Evolutionary conservation across 2,113 vertebrate genomes (phyloP).

Genomic region (Microtus ochrogaster): DNA sequence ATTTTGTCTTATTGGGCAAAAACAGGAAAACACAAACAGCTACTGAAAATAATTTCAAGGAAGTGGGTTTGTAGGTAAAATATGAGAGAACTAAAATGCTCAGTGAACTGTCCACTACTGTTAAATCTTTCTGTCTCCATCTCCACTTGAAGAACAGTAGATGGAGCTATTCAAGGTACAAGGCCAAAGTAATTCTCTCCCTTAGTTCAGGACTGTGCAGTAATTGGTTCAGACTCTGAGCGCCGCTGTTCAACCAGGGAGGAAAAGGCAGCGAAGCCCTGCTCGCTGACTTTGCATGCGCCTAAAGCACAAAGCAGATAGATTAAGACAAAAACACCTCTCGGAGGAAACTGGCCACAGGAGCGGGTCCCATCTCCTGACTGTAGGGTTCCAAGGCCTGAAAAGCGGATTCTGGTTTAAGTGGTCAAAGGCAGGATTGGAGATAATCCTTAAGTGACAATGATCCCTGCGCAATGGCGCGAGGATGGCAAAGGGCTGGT

Average conservation of each 20-base stretch:
- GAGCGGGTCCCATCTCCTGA: background rate
- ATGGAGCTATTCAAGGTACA: conserved; percentile 72
- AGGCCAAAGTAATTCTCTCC: conserved; percentile 55
- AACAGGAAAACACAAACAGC: background rate
- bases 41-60: conserved; percentile 57
- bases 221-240: conserved; percentile 86
- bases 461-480: conserved; percentile 10
- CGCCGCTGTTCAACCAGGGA: conserved; percentile 89
- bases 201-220: conserved; percentile 77
- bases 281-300: background rate
- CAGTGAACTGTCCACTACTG: background rate
- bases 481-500: conserved; percentile 18
- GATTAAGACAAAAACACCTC: background rate
- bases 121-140: background rate
- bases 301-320: conserved; percentile 51
- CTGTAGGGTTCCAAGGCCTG: background rate
- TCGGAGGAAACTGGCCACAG: background rate
- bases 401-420: background rate
- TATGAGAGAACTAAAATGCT: conserved; percentile 31
- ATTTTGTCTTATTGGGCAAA: background rate
- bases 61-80: background rate
- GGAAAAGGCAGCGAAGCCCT: conserved; percentile 25
- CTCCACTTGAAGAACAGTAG: conserved; percentile 69
- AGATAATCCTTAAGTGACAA: conserved; percentile 53
- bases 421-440: background rate